Conservation (phyloP, 2,888 invertebrate species). For the Thumatha senex region DNA sequence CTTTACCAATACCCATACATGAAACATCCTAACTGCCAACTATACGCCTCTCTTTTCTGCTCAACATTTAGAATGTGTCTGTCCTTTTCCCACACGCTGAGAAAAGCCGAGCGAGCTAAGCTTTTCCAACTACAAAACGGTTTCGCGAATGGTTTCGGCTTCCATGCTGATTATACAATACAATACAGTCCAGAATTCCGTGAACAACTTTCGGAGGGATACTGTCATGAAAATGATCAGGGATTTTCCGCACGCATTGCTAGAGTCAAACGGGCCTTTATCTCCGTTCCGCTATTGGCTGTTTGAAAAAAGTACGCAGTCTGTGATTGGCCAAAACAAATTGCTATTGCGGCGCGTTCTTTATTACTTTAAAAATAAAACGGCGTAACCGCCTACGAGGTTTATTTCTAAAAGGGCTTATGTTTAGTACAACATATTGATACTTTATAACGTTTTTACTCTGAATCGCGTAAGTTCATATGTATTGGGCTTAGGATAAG, state of each 20-base stretch:
- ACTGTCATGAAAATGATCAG: constrained; percentile 50
- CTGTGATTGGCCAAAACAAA: constrained; percentile 83
- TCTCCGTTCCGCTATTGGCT: constrained; percentile 79
- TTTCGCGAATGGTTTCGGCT: constrained; percentile 73
- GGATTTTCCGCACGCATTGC: constrained; percentile 56
- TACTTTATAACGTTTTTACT: constrained; percentile 19
- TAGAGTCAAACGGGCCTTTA: constrained; percentile 68
- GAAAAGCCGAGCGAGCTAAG: constrained; percentile 67
- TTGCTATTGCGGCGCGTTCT: constrained; percentile 76
- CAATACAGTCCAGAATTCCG: constrained; percentile 69
- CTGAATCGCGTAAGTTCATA: constrained; percentile 23
- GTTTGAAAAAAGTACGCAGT: constrained; percentile 73
- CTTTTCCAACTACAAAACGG: constrained; percentile 58
- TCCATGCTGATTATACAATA: constrained; percentile 83
- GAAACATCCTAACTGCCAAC: constrained; percentile 59
- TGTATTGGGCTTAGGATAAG: constrained; percentile 25
- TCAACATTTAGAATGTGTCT: constrained; percentile 22
- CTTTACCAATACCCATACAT: constrained; percentile 51
- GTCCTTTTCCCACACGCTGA: constrained; percentile 49
- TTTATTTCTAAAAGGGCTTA: constrained; percentile 43
- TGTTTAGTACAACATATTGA: constrained; percentile 35
- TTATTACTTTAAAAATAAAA: constrained; percentile 65
- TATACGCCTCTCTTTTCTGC: constrained; percentile 53
- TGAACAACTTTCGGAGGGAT: constrained; percentile 56
- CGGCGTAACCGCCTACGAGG: constrained; percentile 51